phyloP scores from a whole-genome alignment of 2,797 vertebrate genomes.

The Threskiornis aethiopicus region DNA sequence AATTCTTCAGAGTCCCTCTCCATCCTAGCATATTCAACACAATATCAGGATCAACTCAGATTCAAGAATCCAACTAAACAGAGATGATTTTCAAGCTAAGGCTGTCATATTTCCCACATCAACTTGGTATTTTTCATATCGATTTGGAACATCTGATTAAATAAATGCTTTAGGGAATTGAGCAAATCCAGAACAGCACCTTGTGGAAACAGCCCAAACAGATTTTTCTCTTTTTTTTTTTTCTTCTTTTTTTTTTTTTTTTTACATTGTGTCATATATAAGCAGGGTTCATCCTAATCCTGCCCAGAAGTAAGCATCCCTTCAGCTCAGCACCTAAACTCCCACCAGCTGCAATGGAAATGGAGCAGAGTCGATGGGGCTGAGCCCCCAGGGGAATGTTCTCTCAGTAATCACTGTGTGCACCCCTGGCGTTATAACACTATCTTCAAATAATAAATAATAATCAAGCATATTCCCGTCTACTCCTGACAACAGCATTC shows the following conservation, averaged over 20 bases:
- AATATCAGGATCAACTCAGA: not conserved
- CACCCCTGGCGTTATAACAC: not conserved
- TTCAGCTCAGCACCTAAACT: not conserved
- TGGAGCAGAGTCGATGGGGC: not conserved
- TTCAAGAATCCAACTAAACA: not conserved
- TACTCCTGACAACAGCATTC: not conserved
- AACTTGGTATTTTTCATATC: not conserved
- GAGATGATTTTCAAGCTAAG: not conserved
- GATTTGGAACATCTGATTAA: not conserved
- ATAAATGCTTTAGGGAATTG: not conserved
- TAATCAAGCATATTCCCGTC: not conserved
- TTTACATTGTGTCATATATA: not conserved
- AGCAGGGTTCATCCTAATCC: not conserved
- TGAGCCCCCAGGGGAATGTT: not conserved
- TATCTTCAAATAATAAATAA: not conserved
- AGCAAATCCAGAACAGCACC: not conserved
- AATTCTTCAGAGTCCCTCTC: not conserved
- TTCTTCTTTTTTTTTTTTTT: not conserved
- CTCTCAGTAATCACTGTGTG: not conserved
- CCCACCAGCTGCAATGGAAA: not conserved
- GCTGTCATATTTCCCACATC: not conserved
- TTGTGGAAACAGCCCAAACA: not conserved
- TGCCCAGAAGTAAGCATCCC: not conserved
- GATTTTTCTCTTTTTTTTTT: not conserved
- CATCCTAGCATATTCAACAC: not conserved